Base-by-base conservation (phyloP, 2,113 vertebrate genomes). In the Pitta sordida region DNA sequence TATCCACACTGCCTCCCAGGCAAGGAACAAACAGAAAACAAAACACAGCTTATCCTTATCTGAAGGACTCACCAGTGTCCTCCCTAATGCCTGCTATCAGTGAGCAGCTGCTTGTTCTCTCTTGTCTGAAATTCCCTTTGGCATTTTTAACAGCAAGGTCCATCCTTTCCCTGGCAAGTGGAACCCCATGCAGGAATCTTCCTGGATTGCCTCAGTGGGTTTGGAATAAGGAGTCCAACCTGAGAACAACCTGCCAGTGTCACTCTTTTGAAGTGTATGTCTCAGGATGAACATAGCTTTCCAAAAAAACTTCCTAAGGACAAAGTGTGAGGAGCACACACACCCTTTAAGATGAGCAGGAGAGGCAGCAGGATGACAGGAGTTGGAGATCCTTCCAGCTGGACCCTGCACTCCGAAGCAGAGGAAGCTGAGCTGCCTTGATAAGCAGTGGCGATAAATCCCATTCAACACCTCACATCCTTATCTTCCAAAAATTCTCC, bases 181-280 rank as follows among this genome's bases (percentile, higher is more conserved):
- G n/a, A 12, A 64, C 11, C 27, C 30, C 39, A 20, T 0, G 0
- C 39, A 34, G 22, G 11, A 32, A 34, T 34, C 7, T 5, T 48
- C 69, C 8, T 29, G 43, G 13, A 21, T 14, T 34, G 23, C 51
- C 60, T 55, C 4, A 1, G 13, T 24, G 41, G 24, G 19, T 48
- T 63, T 60, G 39, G 34, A 86, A 69, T 0, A 0, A 26, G 1
- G 1, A 23, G 6, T 48, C 67, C 27, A 88, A 8, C 11, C 30
- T 3, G 2, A 3, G 11, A 43, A 44, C 24, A 67, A 29, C 2
- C 24, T n/a, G 9, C 9, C 13, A 49, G 19, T 0, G 2, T 24
- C 49, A 36, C 14, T 58, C 16, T 51, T 55, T 30, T 30, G 23
- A 90, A 11, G n/a, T 8, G 7, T 18, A 36, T 9, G 10, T 27